Evolutionary conservation across 2,113 vertebrate genomes (phyloP).

Genomic region (Podarcis muralis): DNA sequence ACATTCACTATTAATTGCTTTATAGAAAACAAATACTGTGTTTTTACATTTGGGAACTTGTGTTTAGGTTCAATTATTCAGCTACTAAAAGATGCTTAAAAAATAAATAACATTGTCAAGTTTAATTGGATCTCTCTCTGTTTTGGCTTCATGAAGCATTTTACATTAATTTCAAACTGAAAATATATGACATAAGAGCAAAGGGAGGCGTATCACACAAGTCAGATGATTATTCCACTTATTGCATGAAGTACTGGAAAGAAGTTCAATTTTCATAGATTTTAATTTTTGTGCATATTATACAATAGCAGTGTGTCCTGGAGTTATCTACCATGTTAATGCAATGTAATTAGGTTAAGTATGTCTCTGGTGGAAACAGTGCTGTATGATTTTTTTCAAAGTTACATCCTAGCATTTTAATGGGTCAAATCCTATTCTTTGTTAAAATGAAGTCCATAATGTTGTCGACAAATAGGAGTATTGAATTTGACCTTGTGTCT

Average conservation of each 20-base stretch:
- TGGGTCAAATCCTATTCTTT: conserved; percentile 54
- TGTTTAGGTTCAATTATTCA: not conserved
- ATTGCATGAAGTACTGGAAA: not conserved
- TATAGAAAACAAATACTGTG: not conserved
- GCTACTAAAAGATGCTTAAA: not conserved
- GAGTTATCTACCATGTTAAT: conserved; percentile 63
- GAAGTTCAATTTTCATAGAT: conserved; percentile 20
- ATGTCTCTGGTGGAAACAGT: conserved; percentile 63
- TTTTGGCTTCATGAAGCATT: conserved; percentile 13
- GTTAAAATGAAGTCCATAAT: conserved; percentile 61
- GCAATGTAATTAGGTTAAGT: conserved; percentile 72
- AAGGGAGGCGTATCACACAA: not conserved
- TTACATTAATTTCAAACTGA: conserved; percentile 3
- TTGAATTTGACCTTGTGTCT: conserved; percentile 56
- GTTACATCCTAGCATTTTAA: conserved; percentile 63
- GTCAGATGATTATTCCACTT: conserved; percentile 33
- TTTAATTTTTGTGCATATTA: conserved; percentile 48
- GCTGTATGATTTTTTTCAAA: conserved; percentile 37
- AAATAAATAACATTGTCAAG: conserved; percentile 28
- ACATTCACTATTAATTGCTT: not conserved
- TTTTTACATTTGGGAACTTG: not conserved
- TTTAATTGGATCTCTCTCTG: conserved; percentile 32
- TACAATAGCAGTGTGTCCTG: conserved; percentile 51
- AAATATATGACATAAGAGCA: conserved; percentile 24
- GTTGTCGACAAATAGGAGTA: conserved; percentile 40